These are phyloP conservation scores for Cryptoleucopteryx plumbea DNA, from an alignment of 2,113 vertebrate genomes.

Conservation along the genomic window DNA sequence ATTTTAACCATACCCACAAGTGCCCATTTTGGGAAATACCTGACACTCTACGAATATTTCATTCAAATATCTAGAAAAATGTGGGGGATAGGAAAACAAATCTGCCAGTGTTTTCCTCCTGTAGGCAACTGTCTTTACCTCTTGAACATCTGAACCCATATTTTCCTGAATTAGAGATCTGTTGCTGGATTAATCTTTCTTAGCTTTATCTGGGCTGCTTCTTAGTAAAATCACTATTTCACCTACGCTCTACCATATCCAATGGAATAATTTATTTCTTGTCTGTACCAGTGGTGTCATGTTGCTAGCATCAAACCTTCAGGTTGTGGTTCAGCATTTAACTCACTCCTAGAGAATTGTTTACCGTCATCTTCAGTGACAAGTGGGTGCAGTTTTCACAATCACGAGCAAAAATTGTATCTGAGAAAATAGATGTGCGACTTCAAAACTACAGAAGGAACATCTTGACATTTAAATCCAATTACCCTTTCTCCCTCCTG, in stretches of 20 bases:
- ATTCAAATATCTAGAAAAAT: not conserved
- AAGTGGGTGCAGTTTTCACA: slow-evolving; percentile 63
- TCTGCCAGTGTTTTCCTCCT: not conserved
- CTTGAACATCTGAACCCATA: not conserved
- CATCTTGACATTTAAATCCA: slow-evolving; percentile 85
- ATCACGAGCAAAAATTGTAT: slow-evolving; percentile 48
- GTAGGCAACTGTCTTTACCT: not conserved
- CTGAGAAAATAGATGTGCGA: slow-evolving; percentile 70
- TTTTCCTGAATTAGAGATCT: not conserved
- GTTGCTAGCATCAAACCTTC: not conserved
- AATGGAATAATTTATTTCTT: not conserved
- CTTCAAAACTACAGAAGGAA: slow-evolving; percentile 63
- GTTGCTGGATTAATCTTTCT: not conserved
- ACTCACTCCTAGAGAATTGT: slow-evolving; percentile 8
- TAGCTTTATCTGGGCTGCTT: not conserved
- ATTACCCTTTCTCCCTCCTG: slow-evolving; percentile 76
- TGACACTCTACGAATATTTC: not conserved
- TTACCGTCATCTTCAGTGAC: slow-evolving; percentile 35
- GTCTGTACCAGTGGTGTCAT: not conserved
- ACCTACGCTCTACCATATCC: not conserved
- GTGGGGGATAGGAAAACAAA: not conserved
- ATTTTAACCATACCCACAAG: not conserved
- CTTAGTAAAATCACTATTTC: not conserved
- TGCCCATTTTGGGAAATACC: not conserved
- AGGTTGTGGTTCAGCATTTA: slow-evolving; percentile 11